Evolutionary conservation across 2,113 vertebrate species (phyloP).

Genomic region (Apodemus sylvaticus): DNA sequence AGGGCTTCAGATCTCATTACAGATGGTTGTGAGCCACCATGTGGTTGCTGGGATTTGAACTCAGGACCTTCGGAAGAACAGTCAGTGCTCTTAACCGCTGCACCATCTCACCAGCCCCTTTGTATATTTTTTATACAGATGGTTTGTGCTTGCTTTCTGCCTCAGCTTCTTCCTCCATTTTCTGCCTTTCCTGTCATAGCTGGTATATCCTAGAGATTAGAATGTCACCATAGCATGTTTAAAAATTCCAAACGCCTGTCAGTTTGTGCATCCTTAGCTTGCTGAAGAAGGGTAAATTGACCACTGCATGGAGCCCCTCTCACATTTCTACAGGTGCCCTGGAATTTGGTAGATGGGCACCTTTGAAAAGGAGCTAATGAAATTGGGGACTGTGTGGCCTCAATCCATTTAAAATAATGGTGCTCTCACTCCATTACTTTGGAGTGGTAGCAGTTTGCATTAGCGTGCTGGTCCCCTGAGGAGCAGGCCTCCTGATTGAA

Average conservation of each 20-base stretch:
- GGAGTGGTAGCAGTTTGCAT: conserved; percentile 78
- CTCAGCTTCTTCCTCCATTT: neutral
- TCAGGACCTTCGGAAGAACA: too few species aligned
- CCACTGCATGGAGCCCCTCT: neutral
- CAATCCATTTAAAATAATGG: conserved; percentile 82
- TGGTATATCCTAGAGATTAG: neutral
- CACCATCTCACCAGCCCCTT: too few species aligned
- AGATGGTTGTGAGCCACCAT: too few species aligned
- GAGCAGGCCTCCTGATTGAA: conserved; percentile 78
- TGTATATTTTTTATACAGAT: neutral
- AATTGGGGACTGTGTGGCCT: conserved; percentile 77
- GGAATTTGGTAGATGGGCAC: conserved; percentile 59
- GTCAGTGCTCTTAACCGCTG: too few species aligned
- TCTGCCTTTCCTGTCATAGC: neutral
- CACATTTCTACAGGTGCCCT: neutral
- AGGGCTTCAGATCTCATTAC: too few species aligned
- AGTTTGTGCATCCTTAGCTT: neutral
- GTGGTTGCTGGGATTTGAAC: too few species aligned
- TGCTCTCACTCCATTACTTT: conserved; percentile 79
- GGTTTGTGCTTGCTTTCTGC: neutral
- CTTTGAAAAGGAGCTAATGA: conserved; percentile 83
- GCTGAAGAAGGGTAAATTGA: neutral
- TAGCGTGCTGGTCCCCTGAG: conserved; percentile 64
- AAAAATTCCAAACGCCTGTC: neutral
- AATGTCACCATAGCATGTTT: neutral